Base-by-base conservation (phyloP, 2,113 vertebrate species). In the Gallinago paraguaiae region DNA sequence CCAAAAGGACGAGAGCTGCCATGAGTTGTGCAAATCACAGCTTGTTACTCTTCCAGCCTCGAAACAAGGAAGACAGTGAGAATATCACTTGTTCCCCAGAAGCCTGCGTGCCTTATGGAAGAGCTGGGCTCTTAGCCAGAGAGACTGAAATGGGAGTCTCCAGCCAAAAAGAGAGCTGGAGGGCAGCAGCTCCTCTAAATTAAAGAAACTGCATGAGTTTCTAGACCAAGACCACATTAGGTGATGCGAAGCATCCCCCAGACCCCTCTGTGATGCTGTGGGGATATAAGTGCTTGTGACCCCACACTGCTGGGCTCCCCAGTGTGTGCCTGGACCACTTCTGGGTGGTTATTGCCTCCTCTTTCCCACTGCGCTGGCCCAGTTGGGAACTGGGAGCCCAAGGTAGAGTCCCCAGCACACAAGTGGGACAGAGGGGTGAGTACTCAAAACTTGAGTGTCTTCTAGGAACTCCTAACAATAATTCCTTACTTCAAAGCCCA, bases 271-370 rank as follows among this genome's bases (percentile, higher is more conserved):
- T 57, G 48, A 24, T 46, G 33, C 17, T 22, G 17, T 51, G 48
- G 14, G 37, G 6, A 15, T 28, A 20, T n/a, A 51, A 50, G 24
- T 1, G 3, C 30, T 63, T 23, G 3, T 0, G 4, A 18, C 5
- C 19, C 22, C 8, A 4, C 18, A 4, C 39, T 15, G 13, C 39
- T 31, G 53, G 23, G 28, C 24, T 72, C 9, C 67, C 13, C 2
- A 4, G 25, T 27, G 20, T 1, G 1, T 35, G 20, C 6, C 65
- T 37, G 59, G n/a, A 45, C 20, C 45, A 17, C 43, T 7, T 12
- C n/a, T 46, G 24, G 33, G 33, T 33, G 39, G 30, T 35, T 67
- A 13, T 24, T 35, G 45, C 17, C 57, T 70, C 13, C 6, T 46
- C 12, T 19, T 71, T 72, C 51, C 25, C 64, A 19, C 56, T 15